Evolutionary conservation across 2,888 invertebrate species (phyloP), one percentile per base, ranked within the genome.

Genomic region (Autographa pulchrina): DNA sequence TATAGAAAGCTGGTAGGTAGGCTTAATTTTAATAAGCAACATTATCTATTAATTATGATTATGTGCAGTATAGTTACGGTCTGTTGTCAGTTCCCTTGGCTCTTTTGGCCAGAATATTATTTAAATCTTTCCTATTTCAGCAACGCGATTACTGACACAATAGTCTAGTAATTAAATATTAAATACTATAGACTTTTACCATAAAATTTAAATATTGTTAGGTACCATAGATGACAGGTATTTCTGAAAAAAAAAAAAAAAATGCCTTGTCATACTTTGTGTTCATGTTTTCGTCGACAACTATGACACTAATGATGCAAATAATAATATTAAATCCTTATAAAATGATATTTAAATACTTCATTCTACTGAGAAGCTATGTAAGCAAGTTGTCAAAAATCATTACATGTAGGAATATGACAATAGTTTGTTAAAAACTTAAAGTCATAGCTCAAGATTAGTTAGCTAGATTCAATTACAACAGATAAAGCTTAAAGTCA

Each of bases 261-360:
- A 0, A n/a, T 48, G 48, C 48, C 7, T n/a, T 48, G 48, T 48
- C 48, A 48, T 48, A 48, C 48, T 48, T 48, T 6, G 6, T 48
- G n/a, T n/a, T n/a, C 48, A 48, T 48, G n/a, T 48, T 48, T 16
- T 6, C n/a, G 48, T 48, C n/a, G n/a, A 48, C 48, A 48, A 48
- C 48, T n/a, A 48, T 48, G 48, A 48, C 48, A 48, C 48, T 48
- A 48, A 48, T 48, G 48, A 48, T n/a, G 48, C n/a, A n/a, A n/a
- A 48, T 48, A 48, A 16, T 48, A 48, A 48, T 48, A 48, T 48
- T 48, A 48, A 48, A 48, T 48, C 48, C 48, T 48, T 16, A n/a
- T 16, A n/a, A 48, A 16, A 48, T 48, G 4, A 3, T 8, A n/a
- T 48, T 48, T n/a, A 1, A 48, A 48, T n/a, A 6, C 48, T n/a